Evolutionary conservation across 2,888 invertebrate genomes (phyloP), one percentile per base, ranked within the genome.

Genomic region (Andrena minutula): DNA sequence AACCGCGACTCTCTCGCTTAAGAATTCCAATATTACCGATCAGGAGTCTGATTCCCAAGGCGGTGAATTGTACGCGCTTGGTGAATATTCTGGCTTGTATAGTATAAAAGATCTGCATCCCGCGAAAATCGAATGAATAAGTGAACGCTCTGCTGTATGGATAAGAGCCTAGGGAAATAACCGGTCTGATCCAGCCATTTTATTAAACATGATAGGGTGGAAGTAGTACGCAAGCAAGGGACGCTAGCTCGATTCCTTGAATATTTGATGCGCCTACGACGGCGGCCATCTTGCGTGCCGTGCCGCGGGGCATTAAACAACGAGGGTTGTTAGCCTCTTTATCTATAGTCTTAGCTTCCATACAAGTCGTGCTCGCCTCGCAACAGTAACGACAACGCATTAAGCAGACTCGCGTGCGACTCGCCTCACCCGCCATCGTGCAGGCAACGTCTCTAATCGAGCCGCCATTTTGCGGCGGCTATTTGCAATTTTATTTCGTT

Each of bases 241-340:
- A 74, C 70, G 60, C 51, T 2, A 47, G 71, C 75, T 79, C 75
- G 81, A 75, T 77, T 86, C 71, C 82, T 79, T 88, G 78, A 87
- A 87, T 87, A 88, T 88, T 87, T 87, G 58, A 87, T 88, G 75
- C 64, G 53, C 51, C 79, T 68, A 75, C 61, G 74, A 76, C 60
- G 88, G 60, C 88, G 77, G 88, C 86, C 87, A 86, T 87, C 77
- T 88, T 86, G 86, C 41, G 32, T 74, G 68, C 65, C 75, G 80
- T 76, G 75, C 66, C 32, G 68, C 23, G 71, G 73, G 78, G 75
- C 86, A 78, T 83, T 84, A 84, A 87, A 87, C 88, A 87, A 87
- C 82, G 71, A 87, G 87, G 88, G 84, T 86, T 88, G 84, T 84
- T 88, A 87, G 86, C 84, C 84, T 84, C 76, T 79, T 86, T 83